Evolutionary conservation across 2,797 vertebrate genomes (phyloP).

Genomic region (Phataginus tetradactyla): DNA sequence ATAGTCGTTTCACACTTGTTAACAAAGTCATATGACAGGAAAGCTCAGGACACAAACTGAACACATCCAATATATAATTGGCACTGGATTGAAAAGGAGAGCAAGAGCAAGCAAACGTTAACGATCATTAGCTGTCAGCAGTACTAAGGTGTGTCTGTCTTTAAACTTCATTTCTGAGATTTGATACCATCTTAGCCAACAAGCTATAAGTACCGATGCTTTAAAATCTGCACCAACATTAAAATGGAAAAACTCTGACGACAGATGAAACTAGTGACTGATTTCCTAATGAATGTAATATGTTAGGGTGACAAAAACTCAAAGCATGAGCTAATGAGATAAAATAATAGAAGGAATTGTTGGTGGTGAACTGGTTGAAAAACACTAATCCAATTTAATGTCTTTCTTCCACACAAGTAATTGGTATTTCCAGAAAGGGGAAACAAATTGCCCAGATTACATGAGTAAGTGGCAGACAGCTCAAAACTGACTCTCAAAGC

Average conservation of each 20-base stretch:
- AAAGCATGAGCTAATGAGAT: not conserved
- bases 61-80: not conserved
- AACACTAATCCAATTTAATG: not conserved
- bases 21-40: not conserved
- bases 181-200: not conserved
- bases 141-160: not conserved
- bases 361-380: not conserved
- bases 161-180: not conserved
- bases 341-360: slow-evolving; percentile 15
- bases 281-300: not conserved
- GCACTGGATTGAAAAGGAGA: not conserved
- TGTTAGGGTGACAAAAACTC: not conserved
- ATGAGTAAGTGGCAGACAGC: not conserved
- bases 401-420: not conserved
- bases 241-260: not conserved
- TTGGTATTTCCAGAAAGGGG: not conserved
- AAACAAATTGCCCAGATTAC: not conserved
- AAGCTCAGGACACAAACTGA: not conserved
- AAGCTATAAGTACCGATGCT: not conserved
- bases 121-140: not conserved
- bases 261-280: not conserved
- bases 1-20: not conserved
- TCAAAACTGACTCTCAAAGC: not conserved
- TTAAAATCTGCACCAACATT: not conserved
- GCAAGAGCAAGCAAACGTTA: not conserved